phyloP scores from a whole-genome alignment of 2,113 vertebrate species.

The Chloebia gouldiae region DNA sequence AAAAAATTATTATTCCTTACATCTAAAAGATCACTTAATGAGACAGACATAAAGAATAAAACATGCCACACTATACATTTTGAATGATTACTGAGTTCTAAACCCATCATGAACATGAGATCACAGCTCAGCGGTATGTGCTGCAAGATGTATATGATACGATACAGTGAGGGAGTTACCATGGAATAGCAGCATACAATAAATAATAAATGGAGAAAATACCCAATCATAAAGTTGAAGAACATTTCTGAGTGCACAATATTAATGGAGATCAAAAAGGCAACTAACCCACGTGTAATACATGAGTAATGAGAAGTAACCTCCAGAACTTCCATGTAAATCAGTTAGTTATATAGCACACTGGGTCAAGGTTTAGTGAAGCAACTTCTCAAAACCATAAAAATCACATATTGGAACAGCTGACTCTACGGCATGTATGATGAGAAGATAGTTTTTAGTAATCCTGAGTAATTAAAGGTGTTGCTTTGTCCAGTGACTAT shows the following conservation, averaged over 20 bases:
- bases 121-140: neutral
- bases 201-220: conserved; percentile 17
- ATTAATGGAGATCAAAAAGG: conserved; percentile 59
- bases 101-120: neutral
- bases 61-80: neutral
- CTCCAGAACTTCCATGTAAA: conserved; percentile 58
- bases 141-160: neutral
- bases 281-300: conserved; percentile 58
- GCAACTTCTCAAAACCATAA: conserved; percentile 44
- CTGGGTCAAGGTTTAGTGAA: conserved; percentile 48
- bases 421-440: neutral
- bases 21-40: neutral
- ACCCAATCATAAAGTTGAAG: conserved; percentile 12
- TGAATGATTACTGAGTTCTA: neutral
- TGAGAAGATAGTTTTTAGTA: neutral
- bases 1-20: neutral
- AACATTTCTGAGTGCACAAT: conserved; percentile 25
- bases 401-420: conserved; percentile 30
- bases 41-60: neutral
- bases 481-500: neutral
- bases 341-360: conserved; percentile 53
- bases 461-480: neutral
- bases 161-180: neutral
- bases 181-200: neutral
- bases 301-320: conserved; percentile 51